Evolutionary conservation across 2,113 vertebrate genomes (phyloP).

Genomic region (Toxostoma redivivum): DNA sequence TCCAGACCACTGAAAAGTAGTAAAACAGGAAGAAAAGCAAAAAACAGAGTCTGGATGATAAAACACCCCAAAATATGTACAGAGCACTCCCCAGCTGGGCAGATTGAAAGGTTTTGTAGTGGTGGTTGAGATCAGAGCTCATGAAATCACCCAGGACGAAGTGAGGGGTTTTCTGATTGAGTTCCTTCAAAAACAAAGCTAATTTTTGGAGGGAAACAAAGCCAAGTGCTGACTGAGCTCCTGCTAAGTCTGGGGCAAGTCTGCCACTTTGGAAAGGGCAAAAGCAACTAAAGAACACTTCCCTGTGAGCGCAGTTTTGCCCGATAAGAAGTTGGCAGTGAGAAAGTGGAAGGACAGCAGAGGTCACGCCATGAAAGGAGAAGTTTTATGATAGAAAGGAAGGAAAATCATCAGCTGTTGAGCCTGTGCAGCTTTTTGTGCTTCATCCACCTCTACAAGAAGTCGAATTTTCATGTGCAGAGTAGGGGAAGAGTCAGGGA

Average conservation of each 20-base stretch:
- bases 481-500: neutral
- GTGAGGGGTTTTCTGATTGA: neutral
- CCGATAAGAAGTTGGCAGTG: neutral
- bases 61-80: neutral
- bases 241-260: neutral
- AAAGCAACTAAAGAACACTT: neutral
- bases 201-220: neutral
- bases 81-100: neutral
- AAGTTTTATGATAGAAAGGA: neutral
- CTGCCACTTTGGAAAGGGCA: neutral
- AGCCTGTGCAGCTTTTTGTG: neutral
- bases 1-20: neutral
- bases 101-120: neutral
- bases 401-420: neutral
- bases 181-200: neutral
- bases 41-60: neutral
- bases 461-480: neutral
- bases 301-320: neutral
- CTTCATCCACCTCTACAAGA: neutral
- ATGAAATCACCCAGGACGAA: neutral
- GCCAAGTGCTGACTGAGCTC: neutral
- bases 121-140: neutral
- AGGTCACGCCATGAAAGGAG: neutral
- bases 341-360: neutral
- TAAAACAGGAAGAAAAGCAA: neutral